phyloP scores from a whole-genome alignment of 1,140 invertebrate genomes.

The Metopolophium dirhodum region DNA sequence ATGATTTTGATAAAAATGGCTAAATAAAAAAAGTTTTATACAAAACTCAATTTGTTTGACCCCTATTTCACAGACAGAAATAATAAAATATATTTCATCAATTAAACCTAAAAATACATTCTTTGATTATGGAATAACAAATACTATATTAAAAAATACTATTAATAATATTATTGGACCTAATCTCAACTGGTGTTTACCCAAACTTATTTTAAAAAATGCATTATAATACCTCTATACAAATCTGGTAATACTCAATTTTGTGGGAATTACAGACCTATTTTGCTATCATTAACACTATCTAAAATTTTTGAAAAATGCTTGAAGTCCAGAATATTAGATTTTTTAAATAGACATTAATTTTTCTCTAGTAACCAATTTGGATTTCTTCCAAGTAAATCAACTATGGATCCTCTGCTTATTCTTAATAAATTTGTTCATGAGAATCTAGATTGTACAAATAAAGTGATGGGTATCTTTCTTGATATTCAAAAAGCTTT shows the following conservation, averaged over 20 bases:
- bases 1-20: not conserved
- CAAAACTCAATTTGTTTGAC: not conserved
- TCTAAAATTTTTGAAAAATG: not conserved
- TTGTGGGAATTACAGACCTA: no score
- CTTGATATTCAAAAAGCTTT: no score
- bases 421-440: not conserved
- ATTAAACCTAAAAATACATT: not conserved
- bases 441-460: not conserved
- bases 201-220: not conserved
- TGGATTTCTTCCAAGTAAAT: not conserved
- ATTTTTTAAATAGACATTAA: not conserved
- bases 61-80: not conserved
- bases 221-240: not conserved
- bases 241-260: no score
- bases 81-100: not conserved
- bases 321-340: not conserved
- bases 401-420: not conserved
- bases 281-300: not conserved
- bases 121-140: not conserved
- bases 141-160: not conserved
- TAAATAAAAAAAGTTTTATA: not conserved
- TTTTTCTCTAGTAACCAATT: not conserved
- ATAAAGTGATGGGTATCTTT: no score
- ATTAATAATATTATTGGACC: not conserved
- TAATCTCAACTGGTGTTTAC: not conserved